These are phyloP conservation scores for Mamestra brassicae DNA, from an alignment of 2,888 invertebrate species.

Conservation along the genomic window DNA sequence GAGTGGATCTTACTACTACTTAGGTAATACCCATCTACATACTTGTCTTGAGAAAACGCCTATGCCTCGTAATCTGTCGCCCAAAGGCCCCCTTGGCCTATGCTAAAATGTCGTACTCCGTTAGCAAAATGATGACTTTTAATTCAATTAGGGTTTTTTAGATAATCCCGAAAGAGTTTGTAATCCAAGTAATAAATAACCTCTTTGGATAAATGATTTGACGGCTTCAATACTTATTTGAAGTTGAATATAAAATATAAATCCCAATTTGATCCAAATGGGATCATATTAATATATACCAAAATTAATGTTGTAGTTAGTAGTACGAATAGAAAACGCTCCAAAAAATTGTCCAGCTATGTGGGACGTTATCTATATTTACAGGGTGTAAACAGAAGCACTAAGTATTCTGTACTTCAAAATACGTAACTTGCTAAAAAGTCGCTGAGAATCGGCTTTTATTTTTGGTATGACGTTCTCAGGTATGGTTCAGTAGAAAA, in stretches of 20 bases:
- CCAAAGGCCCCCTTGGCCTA: no score
- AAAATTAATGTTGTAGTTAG: neutral
- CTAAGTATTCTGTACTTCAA: neutral
- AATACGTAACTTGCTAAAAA: neutral
- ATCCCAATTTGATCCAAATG: neutral
- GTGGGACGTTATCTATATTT: neutral
- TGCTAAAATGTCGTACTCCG: no score
- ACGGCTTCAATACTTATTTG: conserved; percentile 5
- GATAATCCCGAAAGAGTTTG: neutral
- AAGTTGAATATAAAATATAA: neutral
- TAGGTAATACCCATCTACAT: no score
- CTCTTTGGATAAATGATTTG: neutral
- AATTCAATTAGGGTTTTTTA: no score
- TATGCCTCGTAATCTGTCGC: neutral
- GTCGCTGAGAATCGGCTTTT: neutral
- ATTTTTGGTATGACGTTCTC: neutral
- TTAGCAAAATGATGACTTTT: no score
- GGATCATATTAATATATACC: neutral
- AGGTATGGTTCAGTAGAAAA: neutral
- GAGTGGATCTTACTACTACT: no score
- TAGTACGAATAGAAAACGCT: neutral
- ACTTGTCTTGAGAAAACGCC: neutral
- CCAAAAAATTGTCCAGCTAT: neutral
- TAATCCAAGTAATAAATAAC: neutral
- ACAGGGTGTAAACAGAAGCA: neutral